Base-by-base conservation (phyloP, 2,888 invertebrate species). In the Hecatera dysodea region DNA sequence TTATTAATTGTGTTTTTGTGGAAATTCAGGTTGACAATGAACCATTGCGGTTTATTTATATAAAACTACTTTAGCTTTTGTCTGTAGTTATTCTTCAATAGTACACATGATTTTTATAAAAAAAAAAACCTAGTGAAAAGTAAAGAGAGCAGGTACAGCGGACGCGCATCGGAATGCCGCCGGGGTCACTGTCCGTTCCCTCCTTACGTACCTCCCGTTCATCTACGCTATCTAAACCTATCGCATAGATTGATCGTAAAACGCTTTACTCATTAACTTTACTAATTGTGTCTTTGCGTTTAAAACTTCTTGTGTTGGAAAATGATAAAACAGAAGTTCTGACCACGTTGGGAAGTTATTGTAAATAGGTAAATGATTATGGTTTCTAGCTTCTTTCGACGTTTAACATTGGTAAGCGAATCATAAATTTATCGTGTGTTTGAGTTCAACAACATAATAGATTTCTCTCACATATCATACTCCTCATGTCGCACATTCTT, bases 71-170 rank as follows among this genome's bases (percentile, higher is more conserved):
- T 33, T 9, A 19, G 11, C 12, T 33, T 1, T 1, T 22, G 52
- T 17, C 4, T 19, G 46, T 15, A 36, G 44, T 67, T 19, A 42
- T n/a, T 72, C 39, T 63, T 50, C 53, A 74, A 71, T 44, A 77
- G 60, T 67, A 64, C 53, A 69, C 55, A 42, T 48, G 53, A 62
- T 80, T 82, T 83, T 84, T 62, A 69, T 80, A 80, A 82, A 86
- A 84, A 80, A 82, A 86, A 84, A 86, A 86, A 77, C 81, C 86
- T 85, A 89, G 85, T 86, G 86, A 88, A 87, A 91, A 90, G 92
- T 93, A 94, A 94, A 90, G 93, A 95, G 95, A 94, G 93, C 95
- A 93, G 92, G 94, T 92, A 92, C 89, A 84, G 83, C 88, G 90
- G 84, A 84, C 88, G 90, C 90, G 91, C 90, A 89, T 89, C 90